A percentile compares a stretch with the other conserved stretches of the same genome.
Evolutionary conservation across 2,888 invertebrate genomes (phyloP).

Genomic region (Stramonita haemastoma): DNA sequence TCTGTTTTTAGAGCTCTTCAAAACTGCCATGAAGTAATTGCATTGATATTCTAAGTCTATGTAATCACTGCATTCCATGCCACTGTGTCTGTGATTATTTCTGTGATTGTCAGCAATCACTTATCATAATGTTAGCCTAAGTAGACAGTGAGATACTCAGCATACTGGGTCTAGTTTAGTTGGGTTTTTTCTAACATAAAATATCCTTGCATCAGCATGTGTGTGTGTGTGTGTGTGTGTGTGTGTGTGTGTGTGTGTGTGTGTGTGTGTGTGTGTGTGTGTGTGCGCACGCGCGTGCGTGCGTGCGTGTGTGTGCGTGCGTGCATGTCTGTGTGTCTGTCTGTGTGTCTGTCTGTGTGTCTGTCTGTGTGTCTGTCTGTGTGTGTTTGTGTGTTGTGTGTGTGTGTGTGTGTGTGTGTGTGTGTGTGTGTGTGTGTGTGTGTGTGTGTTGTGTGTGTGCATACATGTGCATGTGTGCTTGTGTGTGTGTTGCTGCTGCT

Average conservation of each 20-base stretch:
- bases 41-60: too few relatives aligned
- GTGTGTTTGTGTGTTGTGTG: background rate
- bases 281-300: too few relatives aligned
- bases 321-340: too few relatives aligned
- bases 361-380: background rate
- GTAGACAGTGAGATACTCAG: too few relatives aligned
- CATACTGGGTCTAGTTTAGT: too few relatives aligned
- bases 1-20: too few relatives aligned
- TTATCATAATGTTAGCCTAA: too few relatives aligned
- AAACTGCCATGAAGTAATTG: too few relatives aligned
- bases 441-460: background rate
- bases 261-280: background rate
- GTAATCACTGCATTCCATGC: too few relatives aligned
- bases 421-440: background rate
- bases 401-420: background rate
- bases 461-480: too few relatives aligned
- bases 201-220: background rate
- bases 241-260: slow-evolving; percentile 6
- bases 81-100: background rate
- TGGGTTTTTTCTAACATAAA: background rate
- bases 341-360: background rate
- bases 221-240: slow-evolving; percentile 34
- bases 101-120: too few relatives aligned
- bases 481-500: background rate
- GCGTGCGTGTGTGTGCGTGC: background rate